phyloP scores from a whole-genome alignment of 2,888 invertebrate species.

The Nasonovia ribisnigri region DNA sequence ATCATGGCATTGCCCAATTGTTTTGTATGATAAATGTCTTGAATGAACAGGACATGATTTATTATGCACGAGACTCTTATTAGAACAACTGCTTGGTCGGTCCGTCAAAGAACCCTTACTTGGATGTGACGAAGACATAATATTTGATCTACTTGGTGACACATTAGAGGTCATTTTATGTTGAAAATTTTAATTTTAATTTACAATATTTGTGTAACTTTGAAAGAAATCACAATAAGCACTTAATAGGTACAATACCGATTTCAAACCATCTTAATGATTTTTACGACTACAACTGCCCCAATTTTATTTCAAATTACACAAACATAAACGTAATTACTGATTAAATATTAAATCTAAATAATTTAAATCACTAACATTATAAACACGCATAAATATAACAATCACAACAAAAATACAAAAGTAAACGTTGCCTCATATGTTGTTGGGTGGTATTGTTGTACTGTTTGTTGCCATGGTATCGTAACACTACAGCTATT shows the following conservation, averaged over 20 bases:
- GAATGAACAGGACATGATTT: conserved; percentile 56
- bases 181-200: neutral
- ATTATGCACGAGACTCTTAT: conserved; percentile 55
- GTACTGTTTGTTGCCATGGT: conserved; percentile 64
- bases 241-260: neutral
- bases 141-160: conserved; percentile 53
- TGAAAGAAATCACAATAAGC: neutral
- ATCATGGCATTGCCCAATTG: conserved; percentile 56
- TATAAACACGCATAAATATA: neutral
- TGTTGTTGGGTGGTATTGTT: conserved; percentile 55
- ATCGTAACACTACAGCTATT: neutral
- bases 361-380: neutral
- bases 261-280: neutral
- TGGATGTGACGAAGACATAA: conserved; percentile 41
- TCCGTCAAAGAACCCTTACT: conserved; percentile 53
- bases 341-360: conserved; percentile 1
- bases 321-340: neutral
- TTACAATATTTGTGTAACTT: neutral
- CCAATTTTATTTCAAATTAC: conserved; percentile 5
- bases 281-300: neutral
- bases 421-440: conserved; percentile 43
- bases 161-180: conserved; percentile 46
- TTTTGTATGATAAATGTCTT: conserved; percentile 49
- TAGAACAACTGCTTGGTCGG: conserved; percentile 58
- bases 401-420: conserved; percentile 26